Conservation (phyloP, 1,140 invertebrate genomes). For the Platyscapa corneri region DNA sequence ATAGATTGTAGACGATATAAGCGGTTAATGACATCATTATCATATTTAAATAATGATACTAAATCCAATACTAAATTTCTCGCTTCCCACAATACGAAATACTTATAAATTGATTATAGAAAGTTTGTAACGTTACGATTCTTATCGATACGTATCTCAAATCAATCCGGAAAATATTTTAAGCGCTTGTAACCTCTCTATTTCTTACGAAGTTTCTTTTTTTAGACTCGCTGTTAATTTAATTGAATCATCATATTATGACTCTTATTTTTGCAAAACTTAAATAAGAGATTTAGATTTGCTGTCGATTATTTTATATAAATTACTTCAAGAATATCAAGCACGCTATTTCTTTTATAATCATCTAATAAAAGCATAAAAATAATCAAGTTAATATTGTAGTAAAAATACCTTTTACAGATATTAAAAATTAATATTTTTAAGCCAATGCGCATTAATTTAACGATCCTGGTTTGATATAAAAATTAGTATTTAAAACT, state of each 20-base stretch:
- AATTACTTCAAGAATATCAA: not conserved
- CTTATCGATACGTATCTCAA: not conserved
- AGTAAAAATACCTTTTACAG: too few relatives aligned
- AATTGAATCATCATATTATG: slow-evolving; percentile 36
- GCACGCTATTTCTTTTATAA: not conserved
- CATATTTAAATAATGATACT: not conserved
- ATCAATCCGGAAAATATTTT: not conserved
- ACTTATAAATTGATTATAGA: not conserved
- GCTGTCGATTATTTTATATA: not conserved
- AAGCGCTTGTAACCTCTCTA: not conserved
- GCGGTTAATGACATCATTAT: not conserved
- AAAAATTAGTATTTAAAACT: too few relatives aligned
- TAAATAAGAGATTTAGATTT: not conserved
- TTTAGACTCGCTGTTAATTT: slow-evolving; percentile 40
- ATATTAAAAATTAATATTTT: too few relatives aligned
- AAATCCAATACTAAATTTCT: not conserved
- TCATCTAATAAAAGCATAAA: not conserved
- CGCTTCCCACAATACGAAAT: not conserved
- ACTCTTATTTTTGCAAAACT: not conserved
- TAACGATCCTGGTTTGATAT: too few relatives aligned
- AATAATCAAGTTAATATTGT: too few relatives aligned
- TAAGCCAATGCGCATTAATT: too few relatives aligned
- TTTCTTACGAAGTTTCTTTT: slow-evolving; percentile 10
- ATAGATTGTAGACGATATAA: too few relatives aligned
- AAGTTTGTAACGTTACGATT: not conserved